Base-by-base conservation (phyloP, 2,113 vertebrate genomes). In the Mionectes macconnelli region DNA sequence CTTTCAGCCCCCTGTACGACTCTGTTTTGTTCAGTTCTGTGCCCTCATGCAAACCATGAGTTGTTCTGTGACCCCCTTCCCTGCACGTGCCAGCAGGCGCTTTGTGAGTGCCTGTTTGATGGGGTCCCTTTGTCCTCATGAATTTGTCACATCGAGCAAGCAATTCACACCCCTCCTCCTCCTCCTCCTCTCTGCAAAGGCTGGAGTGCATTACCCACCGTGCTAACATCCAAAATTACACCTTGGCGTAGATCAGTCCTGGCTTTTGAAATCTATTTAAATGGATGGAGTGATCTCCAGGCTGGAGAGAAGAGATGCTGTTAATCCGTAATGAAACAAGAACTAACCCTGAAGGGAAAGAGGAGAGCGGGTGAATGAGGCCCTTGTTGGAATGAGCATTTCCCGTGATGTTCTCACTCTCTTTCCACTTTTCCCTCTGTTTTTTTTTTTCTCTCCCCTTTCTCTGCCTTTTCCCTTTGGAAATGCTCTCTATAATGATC, bases 301-400 rank as follows among this genome's bases (percentile, higher is more conserved):
- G 47, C 87, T 75, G 1, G 33, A 87, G 96, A 90, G 94, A 83
- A 62, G 90, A 88, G 95, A 63, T 73, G 94, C 94, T 90, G 93
- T 96, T 97, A 90, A 97, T 97, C 90, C 85, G 66, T 93, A 93
- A 95, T 94, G 94, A 96, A 93, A 97, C 88, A 74, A 60, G 84
- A 93, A 82, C 79, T n/a, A 90, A 69, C 90, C 95, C 93, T 63
- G 91, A 69, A 97, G 95, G 93, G 87, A 87, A 85, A 95, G 94
- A 91, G 73, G 79, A 89, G 89, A 50, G 37, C 28, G 55, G 50
- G n/a, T 87, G 88, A 96, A 95, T 75, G 78, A 84, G 72, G 87
- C 88, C 75, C 81, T 94, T 94, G 95, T 93, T 91, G 86, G 39
- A 95, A 68, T 8, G 68, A 90, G 85, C 86, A 37, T 89, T 96